phyloP scores from a whole-genome alignment of 2,888 invertebrate genomes.

The Patella caerulea region DNA sequence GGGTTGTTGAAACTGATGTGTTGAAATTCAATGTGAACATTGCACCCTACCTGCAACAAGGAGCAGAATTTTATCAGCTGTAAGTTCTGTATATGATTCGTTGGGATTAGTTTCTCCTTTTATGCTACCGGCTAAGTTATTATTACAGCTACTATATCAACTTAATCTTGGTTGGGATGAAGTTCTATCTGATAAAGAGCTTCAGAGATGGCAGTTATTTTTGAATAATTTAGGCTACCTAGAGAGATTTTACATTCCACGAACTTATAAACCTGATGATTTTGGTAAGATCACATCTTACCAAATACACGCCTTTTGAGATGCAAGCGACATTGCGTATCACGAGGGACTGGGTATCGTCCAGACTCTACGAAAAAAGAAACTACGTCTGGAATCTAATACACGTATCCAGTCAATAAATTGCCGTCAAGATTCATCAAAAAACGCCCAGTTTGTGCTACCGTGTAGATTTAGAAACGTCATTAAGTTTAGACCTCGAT shows the following conservation, averaged over 20 bases:
- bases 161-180: constrained; percentile 37
- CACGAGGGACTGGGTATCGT: too few species aligned
- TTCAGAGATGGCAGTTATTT: constrained; percentile 23
- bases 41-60: constrained; percentile 32
- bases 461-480: too few species aligned
- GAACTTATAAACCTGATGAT: constrained; percentile 22
- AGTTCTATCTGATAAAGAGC: constrained; percentile 23
- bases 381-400: too few species aligned
- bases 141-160: constrained; percentile 34
- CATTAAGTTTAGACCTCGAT: too few species aligned
- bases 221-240: constrained; percentile 20
- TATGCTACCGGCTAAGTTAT: constrained; percentile 29
- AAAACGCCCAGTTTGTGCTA: too few species aligned
- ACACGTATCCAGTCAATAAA: too few species aligned
- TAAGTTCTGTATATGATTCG: too few species aligned
- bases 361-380: too few species aligned
- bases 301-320: constrained; percentile 34
- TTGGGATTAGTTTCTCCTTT: constrained; percentile 37
- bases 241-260: constrained; percentile 16
- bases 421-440: too few species aligned
- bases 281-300: constrained; percentile 20
- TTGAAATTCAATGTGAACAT: constrained; percentile 28
- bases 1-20: constrained; percentile 37
- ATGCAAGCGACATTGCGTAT: constrained; percentile 24
- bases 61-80: constrained; percentile 7